phyloP scores from a whole-genome alignment of 2,797 vertebrate genomes.

The Taenioides sp. region DNA sequence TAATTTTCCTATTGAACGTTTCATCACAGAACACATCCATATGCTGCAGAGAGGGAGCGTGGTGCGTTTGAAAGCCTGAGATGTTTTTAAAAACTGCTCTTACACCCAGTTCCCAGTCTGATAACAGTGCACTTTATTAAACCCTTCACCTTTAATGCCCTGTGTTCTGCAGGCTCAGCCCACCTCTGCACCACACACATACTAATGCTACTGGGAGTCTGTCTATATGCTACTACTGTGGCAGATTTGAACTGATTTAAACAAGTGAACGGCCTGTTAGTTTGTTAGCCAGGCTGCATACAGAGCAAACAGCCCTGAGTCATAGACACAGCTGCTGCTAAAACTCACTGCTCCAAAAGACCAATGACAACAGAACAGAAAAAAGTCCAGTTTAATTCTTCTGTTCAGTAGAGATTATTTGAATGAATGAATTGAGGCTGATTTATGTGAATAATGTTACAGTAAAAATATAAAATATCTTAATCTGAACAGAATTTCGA shows the following conservation, averaged over 20 bases:
- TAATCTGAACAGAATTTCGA: no score
- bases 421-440: background rate
- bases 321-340: background rate
- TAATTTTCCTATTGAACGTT: no score
- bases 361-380: background rate
- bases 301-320: constrained; percentile 1
- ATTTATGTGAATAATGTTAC: background rate
- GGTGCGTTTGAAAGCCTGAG: background rate
- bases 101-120: constrained; percentile 3
- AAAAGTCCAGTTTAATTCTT: background rate
- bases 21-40: no score
- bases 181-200: background rate
- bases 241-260: background rate
- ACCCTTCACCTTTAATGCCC: constrained; percentile 13
- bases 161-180: background rate
- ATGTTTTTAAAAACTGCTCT: background rate
- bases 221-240: background rate
- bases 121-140: constrained; percentile 16
- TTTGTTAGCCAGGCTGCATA: background rate
- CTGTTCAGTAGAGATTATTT: background rate
- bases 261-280: background rate
- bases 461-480: no score
- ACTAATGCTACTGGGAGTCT: background rate
- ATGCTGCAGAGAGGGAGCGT: no score
- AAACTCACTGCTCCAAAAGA: background rate